phyloP scores from a whole-genome alignment of 2,888 invertebrate species.

The Polyommatus iphigenia region DNA sequence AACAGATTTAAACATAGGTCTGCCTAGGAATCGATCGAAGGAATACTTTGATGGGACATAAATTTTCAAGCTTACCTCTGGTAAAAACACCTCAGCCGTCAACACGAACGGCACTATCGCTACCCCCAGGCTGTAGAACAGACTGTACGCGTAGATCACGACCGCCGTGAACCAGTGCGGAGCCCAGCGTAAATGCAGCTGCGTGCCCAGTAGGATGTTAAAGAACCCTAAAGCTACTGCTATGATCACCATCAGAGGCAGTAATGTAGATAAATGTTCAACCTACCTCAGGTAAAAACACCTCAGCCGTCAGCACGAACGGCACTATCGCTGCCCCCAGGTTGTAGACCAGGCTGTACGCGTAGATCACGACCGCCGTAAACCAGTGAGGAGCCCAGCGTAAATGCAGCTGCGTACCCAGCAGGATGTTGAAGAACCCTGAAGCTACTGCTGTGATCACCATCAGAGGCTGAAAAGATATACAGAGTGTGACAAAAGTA shows the following conservation, averaged over 20 bases:
- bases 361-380: slow-evolving; percentile 58
- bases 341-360: slow-evolving; percentile 64
- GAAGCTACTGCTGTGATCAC: slow-evolving; percentile 51
- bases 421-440: slow-evolving; percentile 52
- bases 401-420: slow-evolving; percentile 56
- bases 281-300: slow-evolving; percentile 69
- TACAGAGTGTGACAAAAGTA: too few relatives aligned
- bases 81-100: slow-evolving; percentile 69
- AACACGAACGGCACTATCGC: slow-evolving; percentile 70
- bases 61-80: slow-evolving; percentile 62
- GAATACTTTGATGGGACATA: too few relatives aligned
- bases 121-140: slow-evolving; percentile 68
- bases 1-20: too few relatives aligned
- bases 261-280: too few relatives aligned
- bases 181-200: slow-evolving; percentile 56
- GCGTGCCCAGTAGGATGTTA: slow-evolving; percentile 54
- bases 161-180: slow-evolving; percentile 62
- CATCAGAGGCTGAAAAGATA: slow-evolving; percentile 51
- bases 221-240: slow-evolving; percentile 52
- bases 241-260: slow-evolving; percentile 54
- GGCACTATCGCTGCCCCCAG: slow-evolving; percentile 70
- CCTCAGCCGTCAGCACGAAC: slow-evolving; percentile 67
- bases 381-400: slow-evolving; percentile 62
- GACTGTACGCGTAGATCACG: slow-evolving; percentile 59
- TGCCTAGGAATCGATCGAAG: too few relatives aligned